phyloP scores from a whole-genome alignment of 1,140 invertebrate species.

The Drosophila parvula region DNA sequence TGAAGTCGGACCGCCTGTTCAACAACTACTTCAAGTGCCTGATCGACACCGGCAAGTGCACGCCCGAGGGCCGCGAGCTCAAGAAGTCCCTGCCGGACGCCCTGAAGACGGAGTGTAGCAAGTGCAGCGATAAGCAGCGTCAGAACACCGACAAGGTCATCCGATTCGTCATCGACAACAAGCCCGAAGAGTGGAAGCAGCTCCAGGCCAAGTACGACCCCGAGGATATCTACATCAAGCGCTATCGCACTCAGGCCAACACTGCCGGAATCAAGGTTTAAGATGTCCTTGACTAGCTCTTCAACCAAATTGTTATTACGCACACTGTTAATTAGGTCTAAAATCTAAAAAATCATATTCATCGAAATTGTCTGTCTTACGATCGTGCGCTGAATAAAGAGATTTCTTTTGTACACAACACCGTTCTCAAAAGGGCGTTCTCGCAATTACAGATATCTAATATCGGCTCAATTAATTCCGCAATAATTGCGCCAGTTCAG shows the following conservation, averaged over 20 bases:
- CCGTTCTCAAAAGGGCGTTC: background rate
- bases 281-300: background rate
- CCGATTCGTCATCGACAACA: slow-evolving; percentile 85
- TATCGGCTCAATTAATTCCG: slow-evolving; percentile 1
- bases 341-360: slow-evolving; percentile 10
- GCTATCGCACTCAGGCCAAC: slow-evolving; percentile 85
- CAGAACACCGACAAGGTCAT: slow-evolving; percentile 85
- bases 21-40: slow-evolving; percentile 88
- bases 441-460: background rate
- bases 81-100: slow-evolving; percentile 89
- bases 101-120: slow-evolving; percentile 86
- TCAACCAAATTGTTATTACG: slow-evolving; percentile 28
- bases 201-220: slow-evolving; percentile 87
- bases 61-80: slow-evolving; percentile 88
- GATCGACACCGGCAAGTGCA: slow-evolving; percentile 88
- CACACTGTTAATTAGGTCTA: slow-evolving; percentile 50
- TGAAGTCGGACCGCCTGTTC: slow-evolving; percentile 88
- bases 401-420: slow-evolving; percentile 41
- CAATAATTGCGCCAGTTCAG: slow-evolving; percentile 16
- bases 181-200: slow-evolving; percentile 86
- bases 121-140: slow-evolving; percentile 87
- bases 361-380: slow-evolving; percentile 31
- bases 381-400: slow-evolving; percentile 48
- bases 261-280: slow-evolving; percentile 74
- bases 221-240: slow-evolving; percentile 85